A percentile compares a stretch with the other conserved stretches of the same genome.
These are phyloP conservation scores for Nesogale talazaci DNA, from an alignment of 2,113 vertebrate genomes.

Conservation along the genomic window DNA sequence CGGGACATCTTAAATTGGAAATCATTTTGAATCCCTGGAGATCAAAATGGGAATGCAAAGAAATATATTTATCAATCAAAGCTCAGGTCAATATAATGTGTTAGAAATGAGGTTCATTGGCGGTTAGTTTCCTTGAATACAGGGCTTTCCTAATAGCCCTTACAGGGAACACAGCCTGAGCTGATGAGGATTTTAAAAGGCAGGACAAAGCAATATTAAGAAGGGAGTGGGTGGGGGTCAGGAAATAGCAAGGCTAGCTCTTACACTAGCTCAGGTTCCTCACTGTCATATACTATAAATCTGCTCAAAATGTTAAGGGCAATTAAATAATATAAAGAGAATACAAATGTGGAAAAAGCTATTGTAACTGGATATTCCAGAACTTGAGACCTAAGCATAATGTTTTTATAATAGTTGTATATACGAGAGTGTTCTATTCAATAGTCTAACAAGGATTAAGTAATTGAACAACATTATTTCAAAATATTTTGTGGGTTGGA, in stretches of 20 bases:
- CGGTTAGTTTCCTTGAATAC: background rate
- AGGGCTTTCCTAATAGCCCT: background rate
- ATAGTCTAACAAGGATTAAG: conserved; percentile 81
- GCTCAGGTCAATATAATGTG: background rate
- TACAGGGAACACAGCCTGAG: background rate
- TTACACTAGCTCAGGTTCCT: conserved; percentile 73
- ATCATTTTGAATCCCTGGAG: background rate
- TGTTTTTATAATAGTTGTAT: conserved; percentile 81
- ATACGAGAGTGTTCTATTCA: conserved; percentile 79
- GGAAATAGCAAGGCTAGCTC: conserved; percentile 68
- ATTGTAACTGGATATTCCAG: conserved; percentile 76
- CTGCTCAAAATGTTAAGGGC: conserved; percentile 72
- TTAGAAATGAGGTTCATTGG: background rate
- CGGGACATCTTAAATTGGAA: background rate
- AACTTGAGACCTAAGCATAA: conserved; percentile 62
- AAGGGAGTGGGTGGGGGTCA: conserved; percentile 55
- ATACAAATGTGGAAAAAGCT: conserved; percentile 71
- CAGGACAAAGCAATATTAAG: background rate
- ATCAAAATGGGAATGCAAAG: background rate
- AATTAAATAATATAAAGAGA: conserved; percentile 76
- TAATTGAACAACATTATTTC: conserved; percentile 82
- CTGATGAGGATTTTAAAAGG: conserved; percentile 31
- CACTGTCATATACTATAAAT: conserved; percentile 78
- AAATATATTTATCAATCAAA: background rate
- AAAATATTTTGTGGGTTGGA: conserved; percentile 77